Conservation (phyloP, 2,797 vertebrate genomes). For the Lepilemur septentrionalis region DNA sequence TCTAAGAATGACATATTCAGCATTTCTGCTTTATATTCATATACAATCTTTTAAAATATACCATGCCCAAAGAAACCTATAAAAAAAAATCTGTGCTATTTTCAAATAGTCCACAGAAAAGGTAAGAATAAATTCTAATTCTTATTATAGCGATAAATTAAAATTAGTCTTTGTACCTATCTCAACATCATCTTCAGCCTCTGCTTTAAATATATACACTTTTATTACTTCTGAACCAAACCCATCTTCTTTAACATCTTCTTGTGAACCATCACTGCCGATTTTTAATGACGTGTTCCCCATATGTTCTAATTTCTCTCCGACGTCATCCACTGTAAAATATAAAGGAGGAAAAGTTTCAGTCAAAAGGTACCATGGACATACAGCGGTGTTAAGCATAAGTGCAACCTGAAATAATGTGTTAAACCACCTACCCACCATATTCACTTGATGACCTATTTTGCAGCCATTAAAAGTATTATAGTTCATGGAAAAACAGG, state of each 20-base stretch:
- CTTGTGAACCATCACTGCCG: conserved; percentile 93
- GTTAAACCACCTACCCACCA: background rate
- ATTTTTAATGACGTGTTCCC: conserved; percentile 96
- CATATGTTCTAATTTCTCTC: conserved; percentile 96
- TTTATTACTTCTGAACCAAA: conserved; percentile 98
- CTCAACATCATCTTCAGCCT: conserved; percentile 98
- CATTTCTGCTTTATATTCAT: background rate
- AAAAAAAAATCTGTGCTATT: background rate
- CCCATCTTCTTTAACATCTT: conserved; percentile 95
- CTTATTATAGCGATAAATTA: background rate
- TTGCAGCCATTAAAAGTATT: background rate
- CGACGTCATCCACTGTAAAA: conserved; percentile 96
- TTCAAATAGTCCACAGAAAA: conserved; percentile 28
- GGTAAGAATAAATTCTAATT: conserved; percentile 8
- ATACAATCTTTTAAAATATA: background rate
- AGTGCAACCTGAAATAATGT: conserved; percentile 28
- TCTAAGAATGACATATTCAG: background rate
- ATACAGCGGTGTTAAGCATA: conserved; percentile 47
- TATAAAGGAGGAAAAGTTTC: conserved; percentile 65
- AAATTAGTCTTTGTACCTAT: conserved; percentile 87
- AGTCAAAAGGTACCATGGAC: conserved; percentile 58
- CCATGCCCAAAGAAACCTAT: background rate
- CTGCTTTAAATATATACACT: conserved; percentile 99
- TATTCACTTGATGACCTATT: conserved; percentile 32
- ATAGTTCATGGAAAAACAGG: background rate